Percentiles rank a stretch among this genome's conserved stretches.
Conservation (phyloP, 2,888 invertebrate genomes). For the Emmelina monodactyla region DNA sequence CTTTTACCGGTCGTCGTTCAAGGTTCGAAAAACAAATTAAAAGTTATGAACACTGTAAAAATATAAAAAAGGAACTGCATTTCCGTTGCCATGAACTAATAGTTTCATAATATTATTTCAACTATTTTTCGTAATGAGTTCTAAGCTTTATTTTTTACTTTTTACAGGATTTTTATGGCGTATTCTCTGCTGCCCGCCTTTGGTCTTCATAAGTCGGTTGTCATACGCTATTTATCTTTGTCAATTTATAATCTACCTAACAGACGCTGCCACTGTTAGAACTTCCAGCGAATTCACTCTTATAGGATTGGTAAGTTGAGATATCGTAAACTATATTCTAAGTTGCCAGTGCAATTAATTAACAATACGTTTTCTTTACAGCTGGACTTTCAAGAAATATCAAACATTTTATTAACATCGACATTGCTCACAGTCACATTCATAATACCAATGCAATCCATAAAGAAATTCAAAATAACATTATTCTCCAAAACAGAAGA, state of each 20-base stretch:
- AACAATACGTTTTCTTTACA: conserved; percentile 41
- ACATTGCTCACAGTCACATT: conserved; percentile 67
- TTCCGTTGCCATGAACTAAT: too few relatives aligned
- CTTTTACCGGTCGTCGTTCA: too few relatives aligned
- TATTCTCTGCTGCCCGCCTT: conserved; percentile 60
- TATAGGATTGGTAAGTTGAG: conserved; percentile 60
- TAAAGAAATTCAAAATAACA: conserved; percentile 34
- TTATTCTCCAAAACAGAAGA: conserved; percentile 13
- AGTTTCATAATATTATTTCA: too few relatives aligned
- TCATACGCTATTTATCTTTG: conserved; percentile 73
- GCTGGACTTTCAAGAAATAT: conserved; percentile 66
- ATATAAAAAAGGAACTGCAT: too few relatives aligned
- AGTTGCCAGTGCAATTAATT: too few relatives aligned
- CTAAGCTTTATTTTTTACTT: too few relatives aligned
- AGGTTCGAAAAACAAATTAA: too few relatives aligned
- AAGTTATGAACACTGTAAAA: too few relatives aligned
- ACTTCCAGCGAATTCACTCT: conserved; percentile 67
- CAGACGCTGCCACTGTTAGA: conserved; percentile 69
- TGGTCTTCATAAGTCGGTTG: conserved; percentile 70
- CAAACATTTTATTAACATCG: conserved; percentile 57
- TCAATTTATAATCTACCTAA: conserved; percentile 72
- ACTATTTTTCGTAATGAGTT: too few relatives aligned
- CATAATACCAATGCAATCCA: conserved; percentile 70
- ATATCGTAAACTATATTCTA: too few relatives aligned
- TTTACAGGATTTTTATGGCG: conserved; percentile 55